Evolutionary conservation across 2,113 vertebrate genomes (phyloP).

Genomic region (Vimba vimba): DNA sequence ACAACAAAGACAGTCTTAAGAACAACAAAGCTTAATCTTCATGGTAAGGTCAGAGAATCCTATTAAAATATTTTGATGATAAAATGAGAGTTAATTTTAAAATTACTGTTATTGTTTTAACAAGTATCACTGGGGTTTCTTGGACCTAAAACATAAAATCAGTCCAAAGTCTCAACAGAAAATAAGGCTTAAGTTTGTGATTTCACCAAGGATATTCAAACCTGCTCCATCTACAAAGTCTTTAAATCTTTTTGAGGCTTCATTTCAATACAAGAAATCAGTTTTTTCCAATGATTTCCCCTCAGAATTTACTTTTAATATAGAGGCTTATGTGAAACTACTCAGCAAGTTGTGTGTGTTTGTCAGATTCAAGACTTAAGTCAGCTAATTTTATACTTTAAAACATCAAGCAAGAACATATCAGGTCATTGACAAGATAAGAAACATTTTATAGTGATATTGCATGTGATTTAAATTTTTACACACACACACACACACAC

Average conservation of each 20-base stretch:
- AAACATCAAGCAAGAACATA: too few species aligned
- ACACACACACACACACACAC: too few species aligned
- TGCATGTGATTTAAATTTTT: too few species aligned
- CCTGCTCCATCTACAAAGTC: background rate
- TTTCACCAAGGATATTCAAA: background rate
- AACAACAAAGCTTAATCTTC: background rate
- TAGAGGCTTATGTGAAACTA: background rate
- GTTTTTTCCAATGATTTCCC: too few species aligned
- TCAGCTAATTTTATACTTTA: too few species aligned
- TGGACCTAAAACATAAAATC: background rate
- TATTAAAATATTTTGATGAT: background rate
- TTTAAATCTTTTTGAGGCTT: background rate
- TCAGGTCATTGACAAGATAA: too few species aligned
- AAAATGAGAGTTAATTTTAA: background rate
- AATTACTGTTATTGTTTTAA: background rate
- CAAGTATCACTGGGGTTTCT: background rate
- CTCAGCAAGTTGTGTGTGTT: too few species aligned
- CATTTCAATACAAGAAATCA: too few species aligned
- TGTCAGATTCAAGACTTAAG: too few species aligned
- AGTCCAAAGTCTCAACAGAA: background rate
- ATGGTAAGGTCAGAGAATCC: background rate
- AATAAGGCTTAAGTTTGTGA: background rate
- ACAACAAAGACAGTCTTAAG: constrained; percentile 45
- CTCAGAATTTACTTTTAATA: background rate
- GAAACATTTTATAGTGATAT: too few species aligned